Evolutionary conservation across 1,140 invertebrate species (phyloP).

Genomic region (Atta texana): DNA sequence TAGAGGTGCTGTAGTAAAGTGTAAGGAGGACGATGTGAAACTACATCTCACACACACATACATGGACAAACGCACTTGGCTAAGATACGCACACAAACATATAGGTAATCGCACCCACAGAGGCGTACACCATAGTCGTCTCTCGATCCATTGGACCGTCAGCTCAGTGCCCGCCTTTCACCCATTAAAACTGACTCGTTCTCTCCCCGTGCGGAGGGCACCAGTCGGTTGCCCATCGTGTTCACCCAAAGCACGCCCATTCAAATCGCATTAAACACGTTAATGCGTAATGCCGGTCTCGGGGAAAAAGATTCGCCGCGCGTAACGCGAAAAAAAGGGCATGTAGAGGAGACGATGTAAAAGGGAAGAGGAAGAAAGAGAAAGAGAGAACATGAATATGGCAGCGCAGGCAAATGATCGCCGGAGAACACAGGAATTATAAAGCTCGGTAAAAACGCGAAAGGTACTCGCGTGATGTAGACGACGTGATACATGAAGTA

Average conservation of each 20-base stretch:
- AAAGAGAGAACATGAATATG: background rate
- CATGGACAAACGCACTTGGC: background rate
- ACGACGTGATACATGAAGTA: conserved; percentile 56
- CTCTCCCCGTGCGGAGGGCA: conserved; percentile 70
- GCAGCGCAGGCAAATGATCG: conserved; percentile 43
- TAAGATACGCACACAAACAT: conserved; percentile 38
- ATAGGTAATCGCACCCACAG: conserved; percentile 72
- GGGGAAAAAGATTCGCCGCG: conserved; percentile 25
- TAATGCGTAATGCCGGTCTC: conserved; percentile 63
- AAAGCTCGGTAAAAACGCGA: conserved; percentile 56
- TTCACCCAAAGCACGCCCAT: conserved; percentile 76
- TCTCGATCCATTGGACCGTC: conserved; percentile 84
- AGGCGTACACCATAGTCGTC: conserved; percentile 76
- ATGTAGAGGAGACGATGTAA: conserved; percentile 32
- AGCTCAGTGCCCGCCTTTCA: conserved; percentile 83
- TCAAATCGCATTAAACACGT: conserved; percentile 75
- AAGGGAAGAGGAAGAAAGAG: conserved; percentile 31
- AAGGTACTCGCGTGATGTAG: conserved; percentile 47
- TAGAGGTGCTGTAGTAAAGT: background rate
- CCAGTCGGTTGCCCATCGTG: conserved; percentile 67
- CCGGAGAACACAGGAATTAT: conserved; percentile 51
- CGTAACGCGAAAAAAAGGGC: conserved; percentile 29
- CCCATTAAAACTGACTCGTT: conserved; percentile 82
- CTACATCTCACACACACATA: background rate
- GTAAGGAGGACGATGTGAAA: conserved; percentile 17